Base-by-base conservation (phyloP, 2,797 vertebrate species). In the Pagetopsis macropterus region DNA sequence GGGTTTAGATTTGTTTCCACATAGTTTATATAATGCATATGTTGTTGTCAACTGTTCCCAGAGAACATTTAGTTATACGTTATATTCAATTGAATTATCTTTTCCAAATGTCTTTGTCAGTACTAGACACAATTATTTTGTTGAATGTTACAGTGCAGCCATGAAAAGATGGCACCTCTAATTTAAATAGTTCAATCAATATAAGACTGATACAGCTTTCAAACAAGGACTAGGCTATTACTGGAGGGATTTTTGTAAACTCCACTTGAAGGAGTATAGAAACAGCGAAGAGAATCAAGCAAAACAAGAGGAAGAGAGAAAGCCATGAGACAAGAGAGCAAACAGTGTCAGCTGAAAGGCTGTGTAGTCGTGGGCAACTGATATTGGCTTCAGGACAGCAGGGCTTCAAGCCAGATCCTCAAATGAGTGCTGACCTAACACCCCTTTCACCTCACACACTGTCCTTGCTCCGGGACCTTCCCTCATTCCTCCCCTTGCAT, bases 361-460 rank as follows among this genome's bases (percentile, higher is more conserved):
- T 55, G 40, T 8, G 54, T 77, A 65, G 70, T 79, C 77, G 66
- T 21, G 44, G 75, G 70, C 50, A 84, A 84, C 82, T 51, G 41
- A 70, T 40, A 43, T 16, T 85, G 69, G 85, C 61, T 78, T 68
- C 61, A n/a, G 48, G 15, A 70, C 61, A 83, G 60, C 57, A 59
- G 48, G 41, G 50, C 70, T 69, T 71, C 14, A 70, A 73, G 52
- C 75, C 79, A 83, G 71, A 76, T 33, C 50, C 65, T 75, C 45
- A 75, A 73, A 83, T 49, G 60, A 54, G 44, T 43, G 71, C n/a
- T 57, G 2, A 67, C 16, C 48, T 49, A 9, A 5, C 33, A 7
- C 70, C 54, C 61, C 16, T 78, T 72, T 73, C 51, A 61, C 60
- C 55, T 63, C 48, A 74, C 49, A 41, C 73, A 46, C 66, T 72